phyloP scores from a whole-genome alignment of 2,797 vertebrate genomes.

The Graptemys geographica region DNA sequence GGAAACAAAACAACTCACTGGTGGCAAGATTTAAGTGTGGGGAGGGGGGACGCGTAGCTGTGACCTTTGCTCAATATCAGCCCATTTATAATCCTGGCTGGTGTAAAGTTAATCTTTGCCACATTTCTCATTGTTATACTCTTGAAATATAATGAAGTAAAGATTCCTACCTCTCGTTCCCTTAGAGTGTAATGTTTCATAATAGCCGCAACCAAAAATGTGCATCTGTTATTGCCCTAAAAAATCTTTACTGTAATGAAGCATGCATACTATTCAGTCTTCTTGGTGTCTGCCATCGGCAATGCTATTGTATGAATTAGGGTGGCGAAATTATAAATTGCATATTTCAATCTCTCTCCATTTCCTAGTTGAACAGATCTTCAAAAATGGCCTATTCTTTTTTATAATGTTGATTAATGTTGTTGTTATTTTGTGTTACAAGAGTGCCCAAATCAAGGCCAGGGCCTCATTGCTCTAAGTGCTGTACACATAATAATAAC shows the following conservation, averaged over 20 bases:
- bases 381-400: not conserved
- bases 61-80: conserved; percentile 12
- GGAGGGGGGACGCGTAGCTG: not conserved
- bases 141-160: not conserved
- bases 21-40: not conserved
- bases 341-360: conserved; percentile 22
- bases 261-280: not conserved
- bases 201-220: not conserved
- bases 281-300: conserved; percentile 10
- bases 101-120: conserved; percentile 49
- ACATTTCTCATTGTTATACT: conserved; percentile 18
- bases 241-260: not conserved
- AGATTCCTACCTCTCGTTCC: conserved; percentile 12
- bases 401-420: not conserved
- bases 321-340: not conserved
- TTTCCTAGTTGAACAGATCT: not conserved
- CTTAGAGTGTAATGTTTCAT: not conserved
- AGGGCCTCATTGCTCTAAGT: not conserved
- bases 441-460: fast-evolving
- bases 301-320: conserved; percentile 6
- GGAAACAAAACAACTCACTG: not conserved
- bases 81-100: conserved; percentile 4
- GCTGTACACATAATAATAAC: not conserved
- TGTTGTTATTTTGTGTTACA: conserved; percentile 7
- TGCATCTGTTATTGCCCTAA: not conserved